Evolutionary conservation across 2,888 invertebrate genomes (phyloP).

Genomic region (Malthinus flaveolus): DNA sequence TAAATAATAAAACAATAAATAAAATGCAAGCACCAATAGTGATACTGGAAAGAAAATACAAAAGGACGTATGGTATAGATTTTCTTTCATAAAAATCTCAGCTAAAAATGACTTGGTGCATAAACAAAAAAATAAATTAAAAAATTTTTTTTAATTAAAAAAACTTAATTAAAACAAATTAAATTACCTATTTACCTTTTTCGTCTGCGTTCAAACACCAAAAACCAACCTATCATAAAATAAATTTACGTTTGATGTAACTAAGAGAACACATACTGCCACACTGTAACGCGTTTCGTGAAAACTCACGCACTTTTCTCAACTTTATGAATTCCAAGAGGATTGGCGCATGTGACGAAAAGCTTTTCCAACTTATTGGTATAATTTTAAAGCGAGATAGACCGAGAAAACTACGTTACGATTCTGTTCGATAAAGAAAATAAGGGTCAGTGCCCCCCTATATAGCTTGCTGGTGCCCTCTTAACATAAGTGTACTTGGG

Average conservation of each 20-base stretch:
- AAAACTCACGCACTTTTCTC: conserved; percentile 21
- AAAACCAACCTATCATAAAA: conserved; percentile 1
- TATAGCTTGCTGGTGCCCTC: conserved; percentile 13
- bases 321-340: conserved; percentile 10
- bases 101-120: not conserved
- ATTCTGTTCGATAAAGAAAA: conserved; percentile 9
- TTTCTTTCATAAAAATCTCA: not conserved
- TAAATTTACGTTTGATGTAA: not conserved
- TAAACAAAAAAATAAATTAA: not conserved
- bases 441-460: conserved; percentile 24
- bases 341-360: conserved; percentile 12
- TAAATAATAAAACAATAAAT: no score
- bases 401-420: not conserved
- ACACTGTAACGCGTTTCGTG: conserved; percentile 10
- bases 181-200: conserved; percentile 1
- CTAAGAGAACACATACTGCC: conserved; percentile 10
- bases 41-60: not conserved
- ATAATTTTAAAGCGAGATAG: conserved; percentile 8
- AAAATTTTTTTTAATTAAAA: not conserved
- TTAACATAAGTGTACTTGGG: conserved; percentile 7
- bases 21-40: no score
- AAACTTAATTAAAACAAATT: not conserved
- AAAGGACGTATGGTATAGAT: not conserved
- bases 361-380: conserved; percentile 1
- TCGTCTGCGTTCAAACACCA: not conserved